Evolutionary conservation across 2,113 vertebrate species (phyloP).

Genomic region (Ictalurus furcatus): DNA sequence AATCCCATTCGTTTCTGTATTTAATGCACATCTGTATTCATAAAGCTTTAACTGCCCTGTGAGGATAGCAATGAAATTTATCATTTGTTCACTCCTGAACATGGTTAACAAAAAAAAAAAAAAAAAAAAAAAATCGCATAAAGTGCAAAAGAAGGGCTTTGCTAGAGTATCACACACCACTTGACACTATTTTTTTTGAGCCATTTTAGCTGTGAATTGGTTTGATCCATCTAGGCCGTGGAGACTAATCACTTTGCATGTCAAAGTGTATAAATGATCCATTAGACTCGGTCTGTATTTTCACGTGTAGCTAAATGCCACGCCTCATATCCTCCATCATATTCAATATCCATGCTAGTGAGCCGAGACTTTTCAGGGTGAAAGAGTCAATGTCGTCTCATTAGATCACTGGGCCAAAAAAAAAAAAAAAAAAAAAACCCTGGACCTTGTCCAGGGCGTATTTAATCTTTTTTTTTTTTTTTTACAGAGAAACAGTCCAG

Average conservation of each 20-base stretch:
- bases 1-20: not conserved
- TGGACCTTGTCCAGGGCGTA: constrained; percentile 5
- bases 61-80: not conserved
- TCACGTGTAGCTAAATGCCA: constrained; percentile 43
- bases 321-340: constrained; percentile 41
- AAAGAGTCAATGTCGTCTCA: constrained; percentile 34
- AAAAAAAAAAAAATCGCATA: not conserved
- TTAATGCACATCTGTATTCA: not conserved
- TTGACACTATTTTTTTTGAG: constrained; percentile 10
- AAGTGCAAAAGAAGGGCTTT: not conserved
- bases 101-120: not conserved
- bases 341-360: constrained; percentile 42
- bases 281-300: constrained; percentile 35
- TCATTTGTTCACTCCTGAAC: not conserved
- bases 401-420: constrained; percentile 8
- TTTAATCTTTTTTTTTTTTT: constrained; percentile 22
- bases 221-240: not conserved
- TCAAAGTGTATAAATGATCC: constrained; percentile 45
- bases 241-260: constrained; percentile 34
- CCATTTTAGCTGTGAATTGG: not conserved
- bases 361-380: constrained; percentile 30
- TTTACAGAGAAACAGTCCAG: not conserved
- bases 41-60: not conserved
- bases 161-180: not conserved
- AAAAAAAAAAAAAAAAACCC: constrained; percentile 5